phyloP scores from a whole-genome alignment of 1,140 invertebrate genomes.

The Catajapyx aquilonaris region DNA sequence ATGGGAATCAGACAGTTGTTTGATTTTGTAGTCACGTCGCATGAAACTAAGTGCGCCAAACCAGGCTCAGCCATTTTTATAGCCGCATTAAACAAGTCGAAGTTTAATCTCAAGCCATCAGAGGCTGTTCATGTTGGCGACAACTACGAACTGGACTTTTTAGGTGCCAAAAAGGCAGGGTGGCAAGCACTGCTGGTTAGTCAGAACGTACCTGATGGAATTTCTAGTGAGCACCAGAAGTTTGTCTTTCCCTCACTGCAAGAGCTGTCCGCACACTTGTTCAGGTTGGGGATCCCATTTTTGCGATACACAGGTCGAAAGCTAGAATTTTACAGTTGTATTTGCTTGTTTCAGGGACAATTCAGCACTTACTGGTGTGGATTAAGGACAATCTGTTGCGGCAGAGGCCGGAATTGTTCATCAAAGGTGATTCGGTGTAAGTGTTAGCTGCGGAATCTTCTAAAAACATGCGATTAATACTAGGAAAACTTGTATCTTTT shows the following conservation, averaged over 20 bases:
- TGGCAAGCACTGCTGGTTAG: constrained; percentile 49
- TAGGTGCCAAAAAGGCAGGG: constrained; percentile 43
- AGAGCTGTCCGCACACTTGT: no score
- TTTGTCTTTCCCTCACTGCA: background rate
- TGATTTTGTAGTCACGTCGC: constrained; percentile 58
- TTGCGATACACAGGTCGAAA: no score
- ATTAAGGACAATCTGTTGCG: constrained; percentile 63
- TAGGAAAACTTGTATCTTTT: background rate
- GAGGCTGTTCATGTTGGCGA: constrained; percentile 68
- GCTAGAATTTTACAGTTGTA: constrained; percentile 6
- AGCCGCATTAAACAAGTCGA: constrained; percentile 32
- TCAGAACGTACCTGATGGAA: no score
- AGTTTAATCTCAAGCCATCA: constrained; percentile 22
- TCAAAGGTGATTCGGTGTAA: constrained; percentile 61
- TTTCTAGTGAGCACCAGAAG: background rate
- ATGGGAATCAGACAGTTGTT: constrained; percentile 43
- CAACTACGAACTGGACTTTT: constrained; percentile 46
- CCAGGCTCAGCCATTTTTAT: constrained; percentile 51
- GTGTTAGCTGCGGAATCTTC: constrained; percentile 16
- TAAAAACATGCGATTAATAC: background rate
- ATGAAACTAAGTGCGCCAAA: constrained; percentile 46
- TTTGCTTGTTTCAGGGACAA: constrained; percentile 36
- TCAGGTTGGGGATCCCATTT: no score
- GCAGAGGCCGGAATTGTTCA: constrained; percentile 72
- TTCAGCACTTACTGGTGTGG: constrained; percentile 52